A percentile compares a stretch with the other conserved stretches of the same genome.
Evolutionary conservation across 1,140 invertebrate genomes (phyloP).

Genomic region (Hycleus cichorii): DNA sequence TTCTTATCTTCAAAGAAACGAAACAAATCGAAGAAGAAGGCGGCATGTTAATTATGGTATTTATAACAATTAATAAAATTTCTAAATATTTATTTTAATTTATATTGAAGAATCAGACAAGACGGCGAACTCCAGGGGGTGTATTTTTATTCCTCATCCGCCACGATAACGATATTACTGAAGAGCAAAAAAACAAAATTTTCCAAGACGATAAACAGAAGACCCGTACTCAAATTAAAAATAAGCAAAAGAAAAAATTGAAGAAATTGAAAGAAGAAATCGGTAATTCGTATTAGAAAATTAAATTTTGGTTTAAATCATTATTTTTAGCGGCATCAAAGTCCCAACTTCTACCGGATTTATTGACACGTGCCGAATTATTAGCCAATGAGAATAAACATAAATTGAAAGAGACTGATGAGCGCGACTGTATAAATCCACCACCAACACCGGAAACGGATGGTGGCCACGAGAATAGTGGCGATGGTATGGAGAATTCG

Average conservation of each 20-base stretch:
- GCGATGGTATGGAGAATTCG: slow-evolving; percentile 48
- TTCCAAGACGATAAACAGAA: slow-evolving; percentile 62
- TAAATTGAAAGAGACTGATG: slow-evolving; percentile 43
- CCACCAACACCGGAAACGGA: slow-evolving; percentile 70
- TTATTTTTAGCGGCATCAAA: slow-evolving; percentile 21
- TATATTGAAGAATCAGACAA: slow-evolving; percentile 60
- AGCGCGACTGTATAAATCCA: slow-evolving; percentile 60
- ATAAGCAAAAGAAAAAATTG: slow-evolving; percentile 55
- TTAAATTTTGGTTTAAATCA: too few species aligned
- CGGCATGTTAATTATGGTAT: slow-evolving; percentile 73
- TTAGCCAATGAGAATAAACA: slow-evolving; percentile 42
- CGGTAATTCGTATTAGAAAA: slow-evolving; percentile 21
- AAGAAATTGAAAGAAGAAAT: slow-evolving; percentile 45
- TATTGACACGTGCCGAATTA: slow-evolving; percentile 50
- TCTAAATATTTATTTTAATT: slow-evolving; percentile 10
- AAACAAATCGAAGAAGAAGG: slow-evolving; percentile 72
- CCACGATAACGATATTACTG: slow-evolving; percentile 60
- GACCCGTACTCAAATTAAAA: slow-evolving; percentile 48
- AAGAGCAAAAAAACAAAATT: slow-evolving; percentile 61
- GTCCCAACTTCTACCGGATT: slow-evolving; percentile 51
- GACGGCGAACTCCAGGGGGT: slow-evolving; percentile 75
- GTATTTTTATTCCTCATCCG: slow-evolving; percentile 76
- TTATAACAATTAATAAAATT: slow-evolving; percentile 4
- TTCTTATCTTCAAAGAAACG: slow-evolving; percentile 70
- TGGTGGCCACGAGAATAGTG: slow-evolving; percentile 60